Evolutionary conservation across 2,888 invertebrate genomes (phyloP), one percentile per base, ranked within the genome.

Genomic region (Troilus luridus): DNA sequence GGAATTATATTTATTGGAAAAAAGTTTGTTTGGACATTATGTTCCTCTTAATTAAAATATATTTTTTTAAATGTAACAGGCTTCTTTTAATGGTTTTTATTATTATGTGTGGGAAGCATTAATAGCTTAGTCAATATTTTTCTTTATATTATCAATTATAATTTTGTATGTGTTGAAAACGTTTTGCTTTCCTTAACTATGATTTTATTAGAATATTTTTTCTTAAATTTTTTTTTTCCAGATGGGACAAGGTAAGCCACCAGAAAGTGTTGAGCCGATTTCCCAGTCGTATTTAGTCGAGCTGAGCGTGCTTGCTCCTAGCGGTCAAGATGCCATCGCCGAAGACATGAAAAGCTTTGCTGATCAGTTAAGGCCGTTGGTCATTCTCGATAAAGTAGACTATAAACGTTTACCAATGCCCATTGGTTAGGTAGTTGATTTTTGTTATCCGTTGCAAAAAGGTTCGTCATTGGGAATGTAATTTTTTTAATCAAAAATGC

Each of bases 301-400:
- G 94, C 95, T 99, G 92, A 98, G 98, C 92, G 97, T 98, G 19
- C 95, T 98, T 91, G 98, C 98, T 6, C 98, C 98, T 0, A 97
- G 97, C 93, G 98, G 98, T 0, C 98, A 99, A 94, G 98, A 99
- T 94, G 97, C 98, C 41, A 98, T 99, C 91, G 99, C 98, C 7
- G 99, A 99, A 93, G 99, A 99, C 94, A 98, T 99, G 97, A 96
- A 97, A 92, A 96, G 97, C 59, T 98, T 99, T 95, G 98, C 99
- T 0, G 99, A 99, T 94, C 98, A 99, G 94, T 95, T 99, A 6
- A 96, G 97, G 93, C 99, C 99, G 0, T 95, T 98, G 14, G 98
- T 98, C 8, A 97, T 97, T 93, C 95, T 99, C 12, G 98, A 98
- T 94, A 98, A 98, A 95, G 97, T 98, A 90, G 98, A 98, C 95